Base-by-base conservation (phyloP, 2,888 invertebrate species). In the Cryptus armator region DNA sequence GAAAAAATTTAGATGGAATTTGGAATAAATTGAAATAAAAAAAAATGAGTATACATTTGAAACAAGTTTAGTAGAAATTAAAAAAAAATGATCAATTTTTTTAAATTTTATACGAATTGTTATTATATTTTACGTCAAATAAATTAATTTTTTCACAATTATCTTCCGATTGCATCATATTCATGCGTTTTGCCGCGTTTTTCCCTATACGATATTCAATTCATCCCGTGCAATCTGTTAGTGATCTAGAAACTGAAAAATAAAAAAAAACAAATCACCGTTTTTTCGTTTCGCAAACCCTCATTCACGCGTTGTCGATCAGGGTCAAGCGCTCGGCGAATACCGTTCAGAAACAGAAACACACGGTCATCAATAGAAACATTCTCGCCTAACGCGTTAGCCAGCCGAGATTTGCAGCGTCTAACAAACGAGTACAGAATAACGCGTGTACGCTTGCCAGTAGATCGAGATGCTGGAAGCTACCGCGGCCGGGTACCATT, bases 401-500 rank as follows among this genome's bases (percentile, higher is more conserved):
- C n/a, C 44, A 7, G 72, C 46, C 44, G 74, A 53, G 44, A 48
- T 10, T 16, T 37, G 46, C 43, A 43, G 56, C 56, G 12, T 14
- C 16, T 6, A 32, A 62, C 10, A 32, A 62, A 48, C 74, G n/a
- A 19, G 74, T 29, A 2, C 16, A 16, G 74, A 75, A 44, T 62
- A 37, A 9, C 37, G 74, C 62, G 59, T 59, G 78, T 70, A 29
- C 44, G 29, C 14, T 44, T 37, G 53, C 59, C 32, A 16, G 59
- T 43, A 12, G 62, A 75, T 37, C 66, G 75, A 68, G 16, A 46
- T 14, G 76, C 72, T 59, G 79, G 74, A 74, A 81, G 81, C 76
- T 82, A 81, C 84, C 74, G 76, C 81, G 77, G 83, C 80, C 87
- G 84, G 77, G 84, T 81, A 88, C 87, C 89, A 91, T 91, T 90